These are phyloP conservation scores for Xiphorhynchus erythropygius DNA, from an alignment of 2,797 vertebrate species.

Conservation along the genomic window DNA sequence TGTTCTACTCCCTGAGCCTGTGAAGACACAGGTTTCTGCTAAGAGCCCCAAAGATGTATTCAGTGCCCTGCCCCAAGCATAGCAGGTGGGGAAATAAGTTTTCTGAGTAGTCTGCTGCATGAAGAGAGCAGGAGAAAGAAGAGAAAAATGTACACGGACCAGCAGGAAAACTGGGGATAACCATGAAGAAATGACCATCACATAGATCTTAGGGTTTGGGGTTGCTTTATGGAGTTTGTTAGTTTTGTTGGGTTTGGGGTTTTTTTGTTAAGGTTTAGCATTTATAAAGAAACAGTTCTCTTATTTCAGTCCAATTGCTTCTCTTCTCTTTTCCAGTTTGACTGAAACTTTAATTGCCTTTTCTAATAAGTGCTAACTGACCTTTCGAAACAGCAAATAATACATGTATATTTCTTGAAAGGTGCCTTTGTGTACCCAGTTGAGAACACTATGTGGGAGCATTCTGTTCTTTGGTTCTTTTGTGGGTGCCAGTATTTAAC, in stretches of 20 bases:
- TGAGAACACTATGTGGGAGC: not conserved
- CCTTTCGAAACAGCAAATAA: slow-evolving; percentile 30
- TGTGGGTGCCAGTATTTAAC: slow-evolving; percentile 13
- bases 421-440: slow-evolving; percentile 18
- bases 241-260: not conserved
- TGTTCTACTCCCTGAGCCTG: not conserved
- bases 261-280: not conserved
- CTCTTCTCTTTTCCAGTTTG: not conserved
- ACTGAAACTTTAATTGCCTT: slow-evolving; percentile 46
- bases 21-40: not conserved
- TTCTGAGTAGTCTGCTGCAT: not conserved
- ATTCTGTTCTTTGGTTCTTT: slow-evolving; percentile 1
- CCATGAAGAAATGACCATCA: not conserved
- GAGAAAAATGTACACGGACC: not conserved
- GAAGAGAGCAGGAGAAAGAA: not conserved
- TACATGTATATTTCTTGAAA: slow-evolving; percentile 14
- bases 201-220: not conserved
- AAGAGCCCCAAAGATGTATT: not conserved
- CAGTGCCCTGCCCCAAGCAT: not conserved
- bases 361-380: slow-evolving; percentile 40
- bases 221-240: not conserved
- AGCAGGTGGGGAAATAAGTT: not conserved
- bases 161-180: not conserved
- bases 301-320: not conserved
- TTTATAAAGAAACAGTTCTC: slow-evolving; percentile 1